Conservation (phyloP, 2,888 invertebrate genomes). For the Serripes groenlandicus region DNA sequence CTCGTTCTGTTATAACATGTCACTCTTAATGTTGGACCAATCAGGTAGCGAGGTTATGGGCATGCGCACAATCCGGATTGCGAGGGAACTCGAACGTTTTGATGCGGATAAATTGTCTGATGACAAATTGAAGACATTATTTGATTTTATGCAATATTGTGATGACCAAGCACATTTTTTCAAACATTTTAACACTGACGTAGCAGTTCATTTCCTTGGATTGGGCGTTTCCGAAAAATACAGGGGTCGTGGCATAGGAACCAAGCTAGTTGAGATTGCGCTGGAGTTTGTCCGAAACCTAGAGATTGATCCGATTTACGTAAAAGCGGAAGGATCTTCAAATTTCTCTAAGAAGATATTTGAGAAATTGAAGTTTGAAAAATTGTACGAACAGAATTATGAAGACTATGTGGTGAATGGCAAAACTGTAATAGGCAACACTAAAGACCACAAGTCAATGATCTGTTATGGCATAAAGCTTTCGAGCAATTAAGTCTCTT, state of each 20-base stretch:
- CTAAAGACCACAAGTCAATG: conserved; percentile 32
- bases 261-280: conserved; percentile 15
- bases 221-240: conserved; percentile 29
- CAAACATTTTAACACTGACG: conserved; percentile 16
- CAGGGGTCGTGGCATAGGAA: conserved; percentile 17
- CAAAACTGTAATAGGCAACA: conserved; percentile 21
- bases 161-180: conserved; percentile 36
- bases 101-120: conserved; percentile 8
- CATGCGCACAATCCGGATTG: conserved; percentile 15
- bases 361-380: conserved; percentile 30
- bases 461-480: conserved; percentile 26
- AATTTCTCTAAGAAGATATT: conserved; percentile 37
- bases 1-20: conserved; percentile 23
- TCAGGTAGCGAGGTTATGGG: conserved; percentile 32
- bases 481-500: not conserved
- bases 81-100: conserved; percentile 3
- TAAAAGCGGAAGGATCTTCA: conserved; percentile 38
- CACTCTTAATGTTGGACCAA: conserved; percentile 38
- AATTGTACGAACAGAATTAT: conserved; percentile 19
- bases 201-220: conserved; percentile 36
- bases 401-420: conserved; percentile 31
- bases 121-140: conserved; percentile 8
- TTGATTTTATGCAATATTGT: conserved; percentile 13
- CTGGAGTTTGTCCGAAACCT: conserved; percentile 38
- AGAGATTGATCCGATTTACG: conserved; percentile 29